Conservation (phyloP, 2,888 invertebrate genomes). For the Rapana venosa region DNA sequence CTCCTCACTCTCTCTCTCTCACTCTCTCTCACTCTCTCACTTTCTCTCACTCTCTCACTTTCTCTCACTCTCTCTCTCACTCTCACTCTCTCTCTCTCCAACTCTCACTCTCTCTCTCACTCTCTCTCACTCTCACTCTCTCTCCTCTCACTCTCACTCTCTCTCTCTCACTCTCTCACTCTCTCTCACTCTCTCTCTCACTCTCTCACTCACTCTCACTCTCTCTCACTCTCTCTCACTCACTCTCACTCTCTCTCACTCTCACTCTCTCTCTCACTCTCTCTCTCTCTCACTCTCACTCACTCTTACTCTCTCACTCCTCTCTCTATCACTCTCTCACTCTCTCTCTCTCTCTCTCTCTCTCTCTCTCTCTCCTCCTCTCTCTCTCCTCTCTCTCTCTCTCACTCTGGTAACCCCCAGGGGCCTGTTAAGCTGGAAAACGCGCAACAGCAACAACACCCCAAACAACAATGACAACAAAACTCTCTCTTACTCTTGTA, state of each 20-base stretch:
- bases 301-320: too few relatives aligned
- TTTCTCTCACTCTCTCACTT: too few relatives aligned
- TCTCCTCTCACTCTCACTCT: neutral
- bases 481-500: too few relatives aligned
- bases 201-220: neutral
- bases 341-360: neutral
- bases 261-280: neutral
- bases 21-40: too few relatives aligned
- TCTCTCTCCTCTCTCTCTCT: neutral
- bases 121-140: neutral
- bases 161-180: neutral
- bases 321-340: neutral
- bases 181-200: neutral
- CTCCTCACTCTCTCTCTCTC: too few relatives aligned
- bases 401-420: too few relatives aligned
- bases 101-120: too few relatives aligned
- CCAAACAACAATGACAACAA: too few relatives aligned
- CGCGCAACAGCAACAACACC: too few relatives aligned
- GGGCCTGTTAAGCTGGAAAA: too few relatives aligned
- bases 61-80: too few relatives aligned
- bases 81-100: too few relatives aligned
- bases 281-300: neutral
- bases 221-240: neutral
- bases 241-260: neutral
- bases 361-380: neutral